Conservation (phyloP, 2,113 vertebrate species). For the Motacilla alba region DNA sequence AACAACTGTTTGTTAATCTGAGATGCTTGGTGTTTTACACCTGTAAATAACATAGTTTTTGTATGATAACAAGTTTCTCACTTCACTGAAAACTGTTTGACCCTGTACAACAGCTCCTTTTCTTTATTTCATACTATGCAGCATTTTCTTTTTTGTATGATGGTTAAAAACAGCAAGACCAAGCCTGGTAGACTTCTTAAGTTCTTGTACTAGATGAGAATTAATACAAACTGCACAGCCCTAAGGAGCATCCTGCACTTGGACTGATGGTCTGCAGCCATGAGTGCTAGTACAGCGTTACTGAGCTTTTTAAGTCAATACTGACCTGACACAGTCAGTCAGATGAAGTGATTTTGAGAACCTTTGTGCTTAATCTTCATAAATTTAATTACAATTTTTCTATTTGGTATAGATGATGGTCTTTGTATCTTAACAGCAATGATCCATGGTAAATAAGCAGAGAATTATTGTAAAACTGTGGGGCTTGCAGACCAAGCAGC, state of each 20-base stretch:
- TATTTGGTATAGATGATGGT: background rate
- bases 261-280: background rate
- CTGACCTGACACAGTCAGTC: background rate
- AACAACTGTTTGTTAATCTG: background rate
- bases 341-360: background rate
- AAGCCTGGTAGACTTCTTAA: background rate
- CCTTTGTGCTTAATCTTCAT: background rate
- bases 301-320: background rate
- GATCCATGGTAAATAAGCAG: background rate
- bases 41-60: background rate
- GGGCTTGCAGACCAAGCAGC: background rate
- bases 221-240: background rate
- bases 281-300: no score
- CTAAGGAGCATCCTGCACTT: background rate
- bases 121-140: background rate
- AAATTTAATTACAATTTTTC: background rate
- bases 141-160: background rate
- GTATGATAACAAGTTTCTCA: background rate
- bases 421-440: background rate
- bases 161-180: background rate
- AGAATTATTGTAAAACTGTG: background rate
- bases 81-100: background rate
- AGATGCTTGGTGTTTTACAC: background rate
- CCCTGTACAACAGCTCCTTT: background rate
- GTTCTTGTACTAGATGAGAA: background rate